Percentiles rank a stretch among this genome's conserved stretches.
phyloP scores from a whole-genome alignment of 1,140 invertebrate genomes.

The Telenomus remus region DNA sequence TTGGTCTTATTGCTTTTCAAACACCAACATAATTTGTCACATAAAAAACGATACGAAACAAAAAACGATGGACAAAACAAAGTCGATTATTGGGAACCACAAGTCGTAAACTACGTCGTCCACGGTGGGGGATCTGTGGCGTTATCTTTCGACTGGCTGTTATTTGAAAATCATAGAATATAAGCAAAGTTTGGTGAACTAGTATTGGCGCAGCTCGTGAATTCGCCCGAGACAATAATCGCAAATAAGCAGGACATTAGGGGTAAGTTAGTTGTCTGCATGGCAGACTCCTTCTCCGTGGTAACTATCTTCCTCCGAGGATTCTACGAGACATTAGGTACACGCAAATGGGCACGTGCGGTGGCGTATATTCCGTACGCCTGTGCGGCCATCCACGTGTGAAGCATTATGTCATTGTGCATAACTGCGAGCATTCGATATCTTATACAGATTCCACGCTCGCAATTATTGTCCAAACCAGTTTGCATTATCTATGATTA shows the following conservation, averaged over 20 bases:
- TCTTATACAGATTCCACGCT: no score
- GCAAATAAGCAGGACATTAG: conserved; percentile 65
- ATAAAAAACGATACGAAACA: no score
- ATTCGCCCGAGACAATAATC: conserved; percentile 64
- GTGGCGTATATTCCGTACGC: conserved; percentile 42
- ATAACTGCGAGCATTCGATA: conserved; percentile 28
- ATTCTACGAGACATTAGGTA: conserved; percentile 60
- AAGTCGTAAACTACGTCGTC: neutral
- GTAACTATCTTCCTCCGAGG: conserved; percentile 53
- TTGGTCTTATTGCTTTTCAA: conserved; percentile 51
- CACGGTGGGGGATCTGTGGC: conserved; percentile 15
- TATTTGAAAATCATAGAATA: conserved; percentile 46
- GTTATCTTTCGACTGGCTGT: conserved; percentile 49
- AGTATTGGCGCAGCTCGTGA: conserved; percentile 52
- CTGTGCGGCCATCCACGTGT: conserved; percentile 30
- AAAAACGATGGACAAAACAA: no score
- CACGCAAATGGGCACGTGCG: conserved; percentile 60
- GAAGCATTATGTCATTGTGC: conserved; percentile 47
- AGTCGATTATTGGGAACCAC: neutral
- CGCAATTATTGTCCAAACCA: no score
- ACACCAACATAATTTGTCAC: conserved; percentile 28
- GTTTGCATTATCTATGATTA: no score
- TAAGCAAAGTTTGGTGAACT: conserved; percentile 40
- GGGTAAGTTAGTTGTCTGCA: conserved; percentile 66
- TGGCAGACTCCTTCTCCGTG: conserved; percentile 48